A percentile compares a stretch with the other conserved stretches of the same genome.
Evolutionary conservation across 2,888 invertebrate genomes (phyloP).

Genomic region (Poecilobothrus nobilitatus): DNA sequence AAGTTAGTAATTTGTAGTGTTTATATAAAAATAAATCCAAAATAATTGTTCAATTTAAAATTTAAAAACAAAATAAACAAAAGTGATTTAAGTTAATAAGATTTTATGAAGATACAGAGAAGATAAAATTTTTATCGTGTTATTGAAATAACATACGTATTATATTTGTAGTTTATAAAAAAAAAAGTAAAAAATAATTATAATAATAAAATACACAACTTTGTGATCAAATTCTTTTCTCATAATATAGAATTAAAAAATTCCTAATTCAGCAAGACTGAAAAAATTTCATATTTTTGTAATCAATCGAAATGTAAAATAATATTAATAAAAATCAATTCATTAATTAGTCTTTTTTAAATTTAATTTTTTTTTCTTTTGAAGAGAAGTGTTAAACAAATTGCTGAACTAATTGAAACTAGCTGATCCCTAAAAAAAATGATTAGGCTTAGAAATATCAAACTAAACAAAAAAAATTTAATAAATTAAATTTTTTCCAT

Average conservation of each 20-base stretch:
- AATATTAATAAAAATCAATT: not conserved
- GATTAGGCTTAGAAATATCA: too few relatives aligned
- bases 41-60: not conserved
- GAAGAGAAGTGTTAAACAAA: too few relatives aligned
- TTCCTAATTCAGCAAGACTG: conserved; percentile 10
- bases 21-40: not conserved
- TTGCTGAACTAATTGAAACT: too few relatives aligned
- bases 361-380: not conserved
- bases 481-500: too few relatives aligned
- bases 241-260: conserved; percentile 7
- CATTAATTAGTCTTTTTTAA: not conserved
- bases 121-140: not conserved
- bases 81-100: not conserved
- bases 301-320: not conserved
- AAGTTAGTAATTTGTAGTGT: not conserved
- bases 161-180: conserved; percentile 4
- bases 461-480: too few relatives aligned
- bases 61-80: not conserved
- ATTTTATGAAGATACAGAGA: not conserved
- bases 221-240: conserved; percentile 6
- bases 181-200: not conserved
- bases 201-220: not conserved
- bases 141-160: not conserved
- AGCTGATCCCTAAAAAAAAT: too few relatives aligned
- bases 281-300: conserved; percentile 9